phyloP scores from a whole-genome alignment of 2,888 invertebrate species.

The Fragum sueziense region DNA sequence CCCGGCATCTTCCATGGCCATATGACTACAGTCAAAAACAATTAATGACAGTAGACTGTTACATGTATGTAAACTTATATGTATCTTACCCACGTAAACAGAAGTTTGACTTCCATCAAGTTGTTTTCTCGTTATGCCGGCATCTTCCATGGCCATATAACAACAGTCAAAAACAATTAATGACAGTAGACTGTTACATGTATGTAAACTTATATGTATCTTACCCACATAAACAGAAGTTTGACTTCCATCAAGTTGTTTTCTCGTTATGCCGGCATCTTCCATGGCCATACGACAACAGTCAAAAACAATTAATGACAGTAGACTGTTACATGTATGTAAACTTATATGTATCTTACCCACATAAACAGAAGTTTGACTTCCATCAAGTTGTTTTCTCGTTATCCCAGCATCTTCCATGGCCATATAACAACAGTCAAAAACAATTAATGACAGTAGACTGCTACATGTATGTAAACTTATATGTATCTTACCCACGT shows the following conservation, averaged over 20 bases:
- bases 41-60: too few relatives aligned
- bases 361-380: slow-evolving; percentile 62
- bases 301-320: too few relatives aligned
- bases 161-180: slow-evolving; percentile 65
- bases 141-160: slow-evolving; percentile 66
- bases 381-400: slow-evolving; percentile 44
- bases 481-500: slow-evolving; percentile 66
- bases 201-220: too few relatives aligned
- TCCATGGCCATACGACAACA: slow-evolving; percentile 66
- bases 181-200: too few relatives aligned
- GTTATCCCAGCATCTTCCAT: slow-evolving; percentile 62
- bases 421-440: slow-evolving; percentile 68
- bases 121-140: slow-evolving; percentile 51
- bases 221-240: slow-evolving; percentile 67
- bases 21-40: slow-evolving; percentile 67
- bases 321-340: too few relatives aligned
- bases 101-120: slow-evolving; percentile 55
- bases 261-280: slow-evolving; percentile 58
- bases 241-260: slow-evolving; percentile 44
- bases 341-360: too few relatives aligned
- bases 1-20: slow-evolving; percentile 65
- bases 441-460: too few relatives aligned
- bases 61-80: too few relatives aligned
- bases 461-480: too few relatives aligned
- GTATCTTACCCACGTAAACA: slow-evolving; percentile 66